These are phyloP conservation scores for Patiria pectinifera DNA, from an alignment of 53 echinoderm and acorn worm genomes.

Conservation along the genomic window DNA sequence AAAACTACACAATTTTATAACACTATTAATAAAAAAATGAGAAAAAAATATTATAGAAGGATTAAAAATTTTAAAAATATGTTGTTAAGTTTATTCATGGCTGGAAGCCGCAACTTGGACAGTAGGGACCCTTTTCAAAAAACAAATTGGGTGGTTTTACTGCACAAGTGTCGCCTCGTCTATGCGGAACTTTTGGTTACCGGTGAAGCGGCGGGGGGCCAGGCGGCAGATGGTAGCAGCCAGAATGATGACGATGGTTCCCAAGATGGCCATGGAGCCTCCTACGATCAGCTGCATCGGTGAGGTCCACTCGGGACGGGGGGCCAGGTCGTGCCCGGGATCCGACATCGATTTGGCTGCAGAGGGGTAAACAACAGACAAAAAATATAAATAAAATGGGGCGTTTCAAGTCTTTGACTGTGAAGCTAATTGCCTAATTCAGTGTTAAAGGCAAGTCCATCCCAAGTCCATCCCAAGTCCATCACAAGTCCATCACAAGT, in stretches of 20 bases:
- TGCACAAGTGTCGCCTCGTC: conserved; percentile 9
- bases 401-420: too few relatives aligned
- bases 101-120: background rate
- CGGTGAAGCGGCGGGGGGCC: conserved; percentile 2
- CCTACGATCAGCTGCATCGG: conserved; percentile 28
- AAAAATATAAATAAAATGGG: background rate
- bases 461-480: too few relatives aligned
- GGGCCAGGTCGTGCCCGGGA: background rate
- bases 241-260: conserved; percentile 26
- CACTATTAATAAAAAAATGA: background rate
- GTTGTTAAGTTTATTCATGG: background rate
- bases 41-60: background rate
- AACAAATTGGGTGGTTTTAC: background rate
- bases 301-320: background rate
- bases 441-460: too few relatives aligned
- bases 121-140: background rate
- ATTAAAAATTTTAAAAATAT: background rate
- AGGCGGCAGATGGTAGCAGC: conserved; percentile 33
- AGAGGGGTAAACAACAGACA: background rate
- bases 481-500: too few relatives aligned
- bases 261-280: conserved; percentile 13
- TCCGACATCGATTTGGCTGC: background rate
- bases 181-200: conserved; percentile 2
- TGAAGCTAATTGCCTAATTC: too few relatives aligned
- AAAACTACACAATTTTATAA: background rate